Evolutionary conservation across 2,888 invertebrate species (phyloP), one percentile per base, ranked within the genome.

Genomic region (Drosophila meridionalis): DNA sequence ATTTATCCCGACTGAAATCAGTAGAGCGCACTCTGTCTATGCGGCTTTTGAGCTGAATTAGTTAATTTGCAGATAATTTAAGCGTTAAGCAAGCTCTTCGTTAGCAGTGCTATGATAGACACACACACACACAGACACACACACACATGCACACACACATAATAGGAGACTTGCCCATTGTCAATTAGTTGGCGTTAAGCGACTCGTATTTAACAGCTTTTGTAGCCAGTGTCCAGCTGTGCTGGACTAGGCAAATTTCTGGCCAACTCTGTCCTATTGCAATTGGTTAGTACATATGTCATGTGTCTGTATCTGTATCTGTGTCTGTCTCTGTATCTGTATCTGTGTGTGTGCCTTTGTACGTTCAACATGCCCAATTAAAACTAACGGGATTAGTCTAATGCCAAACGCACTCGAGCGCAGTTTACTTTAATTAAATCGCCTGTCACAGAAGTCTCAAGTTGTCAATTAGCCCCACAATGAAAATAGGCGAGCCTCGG

Each of bases 31-130:
- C 64, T 67, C 72, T 60, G 73, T 58, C 69, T 68, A 40, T 84
- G 67, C 30, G 68, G 77, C 72, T 80, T 79, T 82, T 73, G 67
- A 66, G 36, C 57, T 64, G 79, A 77, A 68, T 80, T 77, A 76
- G 80, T 84, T 82, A 74, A 89, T 89, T 89, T 87, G 72, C 67
- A 76, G 80, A 87, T 89, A 87, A 89, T 87, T 82, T 82, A 73
- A 75, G 85, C 82, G 77, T 77, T 77, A 87, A 77, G 71, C 85
- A 83, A 63, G 67, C 69, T 52, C 32, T 53, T 62, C 32, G 66
- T 69, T 70, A 67, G 53, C 38, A 53, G 48, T 32, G 30, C 36
- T 53, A 69, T 28, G 64, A 66, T n/a, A 56, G 36, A 26, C 12
- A 50, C n/a, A 66, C 30, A 64, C 42, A 26, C 43, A 57, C 38